Evolutionary conservation across 2,888 invertebrate species (phyloP).

Genomic region (Pycnomerus fuliginosus): DNA sequence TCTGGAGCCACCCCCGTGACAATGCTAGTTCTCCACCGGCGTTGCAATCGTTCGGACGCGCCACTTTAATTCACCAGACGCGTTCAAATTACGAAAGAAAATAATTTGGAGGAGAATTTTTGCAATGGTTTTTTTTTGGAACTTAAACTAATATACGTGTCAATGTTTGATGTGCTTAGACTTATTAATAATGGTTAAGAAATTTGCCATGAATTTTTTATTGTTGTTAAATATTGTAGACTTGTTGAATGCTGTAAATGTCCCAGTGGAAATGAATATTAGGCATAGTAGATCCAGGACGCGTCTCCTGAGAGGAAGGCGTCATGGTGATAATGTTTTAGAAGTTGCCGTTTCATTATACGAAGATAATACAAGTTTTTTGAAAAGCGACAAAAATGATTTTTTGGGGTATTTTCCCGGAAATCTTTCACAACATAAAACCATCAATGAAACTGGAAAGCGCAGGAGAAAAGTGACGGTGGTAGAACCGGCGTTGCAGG

Average conservation of each 20-base stretch:
- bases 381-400: background rate
- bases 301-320: constrained; percentile 42
- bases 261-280: constrained; percentile 38
- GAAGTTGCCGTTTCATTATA: background rate
- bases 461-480: constrained; percentile 35
- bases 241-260: background rate
- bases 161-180: too few relatives aligned
- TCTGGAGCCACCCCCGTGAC: constrained; percentile 44
- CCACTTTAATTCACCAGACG: constrained; percentile 21
- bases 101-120: background rate
- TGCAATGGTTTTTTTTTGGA: background rate
- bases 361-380: background rate
- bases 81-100: constrained; percentile 15
- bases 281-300: constrained; percentile 56
- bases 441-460: background rate
- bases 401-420: background rate
- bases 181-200: constrained; percentile 13
- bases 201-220: constrained; percentile 8
- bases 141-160: constrained; percentile 2
- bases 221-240: constrained; percentile 6
- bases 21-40: constrained; percentile 42
- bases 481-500: too few relatives aligned
- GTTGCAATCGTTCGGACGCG: constrained; percentile 32
- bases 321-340: constrained; percentile 30
- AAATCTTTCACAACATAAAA: background rate